Base-by-base conservation (phyloP, 2,797 vertebrate species). In the Thripadectes ignobilis region DNA sequence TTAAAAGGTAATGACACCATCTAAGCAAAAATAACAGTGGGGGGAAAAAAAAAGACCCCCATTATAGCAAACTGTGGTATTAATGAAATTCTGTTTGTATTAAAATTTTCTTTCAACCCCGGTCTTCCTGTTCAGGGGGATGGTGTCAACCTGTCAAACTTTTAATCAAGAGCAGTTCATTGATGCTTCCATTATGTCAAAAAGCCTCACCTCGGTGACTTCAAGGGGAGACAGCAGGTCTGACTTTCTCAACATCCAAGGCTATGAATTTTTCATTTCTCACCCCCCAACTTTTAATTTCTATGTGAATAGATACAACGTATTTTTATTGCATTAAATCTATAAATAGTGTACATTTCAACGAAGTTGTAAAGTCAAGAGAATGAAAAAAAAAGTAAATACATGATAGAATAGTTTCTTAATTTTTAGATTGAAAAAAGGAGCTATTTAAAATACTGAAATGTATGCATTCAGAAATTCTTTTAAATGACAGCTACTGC, bases 71-170 rank as follows among this genome's bases (percentile, higher is more conserved):
- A 95, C 90, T 88, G 93, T 87, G 90, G 68, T 96, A 95, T 97
- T 97, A 97, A 97, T 97, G 97, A 95, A 96, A 97, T 97, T 97
- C 97, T 96, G 95, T 97, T 97, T 97, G 97, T 97, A 97, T 96
- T 96, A 95, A 95, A 95, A 95, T 89, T 94, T 97, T 82, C 97
- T 97, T 97, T 97, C 96, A 97, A 96, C 83, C 92, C 68, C 0
- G 2, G 88, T 83, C 94, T 97, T 96, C 93, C 75, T 89, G 51
- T 96, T 96, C 89, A 49, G 76, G 43, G 90, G 88, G 58, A 93
- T 74, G 57, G 81, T 97, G 97, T 97, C 97, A 98, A 94, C 94
- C 94, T 97, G 97, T 97, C 97, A 98, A 97, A 93, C 71, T 86
- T 94, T 94, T 91, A 96, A 97, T 96, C 93, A 96, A 83, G 91